Evolutionary conservation across 2,797 vertebrate genomes (phyloP).

Genomic region (Urocyon cinereoargenteus): DNA sequence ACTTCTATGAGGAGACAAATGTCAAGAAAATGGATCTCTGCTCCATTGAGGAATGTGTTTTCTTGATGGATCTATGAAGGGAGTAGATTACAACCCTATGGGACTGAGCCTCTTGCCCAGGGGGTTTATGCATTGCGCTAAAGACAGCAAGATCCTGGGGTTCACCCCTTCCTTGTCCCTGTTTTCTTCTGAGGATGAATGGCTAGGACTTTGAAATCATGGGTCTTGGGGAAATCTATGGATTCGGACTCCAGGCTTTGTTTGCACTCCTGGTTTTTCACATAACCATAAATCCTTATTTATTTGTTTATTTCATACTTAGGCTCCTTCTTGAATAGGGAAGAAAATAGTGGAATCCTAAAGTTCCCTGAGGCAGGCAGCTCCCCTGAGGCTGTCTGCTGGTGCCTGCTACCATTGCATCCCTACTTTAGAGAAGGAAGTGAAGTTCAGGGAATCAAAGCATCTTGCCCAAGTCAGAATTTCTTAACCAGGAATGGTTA

Average conservation of each 20-base stretch:
- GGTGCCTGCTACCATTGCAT: conserved; percentile 25
- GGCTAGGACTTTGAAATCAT: neutral
- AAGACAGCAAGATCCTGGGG: neutral
- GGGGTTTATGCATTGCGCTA: neutral
- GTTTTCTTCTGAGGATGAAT: conserved; percentile 6
- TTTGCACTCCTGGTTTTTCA: neutral
- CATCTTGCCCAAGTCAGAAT: neutral
- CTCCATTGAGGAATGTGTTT: neutral
- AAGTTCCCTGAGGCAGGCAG: neutral
- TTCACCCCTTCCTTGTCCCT: neutral
- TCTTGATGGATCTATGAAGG: neutral
- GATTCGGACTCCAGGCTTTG: neutral
- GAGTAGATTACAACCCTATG: neutral
- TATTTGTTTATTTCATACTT: neutral
- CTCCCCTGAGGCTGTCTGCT: conserved; percentile 75
- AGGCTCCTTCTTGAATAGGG: neutral
- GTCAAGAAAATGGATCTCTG: neutral
- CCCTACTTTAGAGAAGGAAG: neutral
- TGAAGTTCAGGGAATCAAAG: neutral
- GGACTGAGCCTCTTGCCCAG: neutral
- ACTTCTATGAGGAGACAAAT: neutral
- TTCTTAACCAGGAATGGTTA: neutral
- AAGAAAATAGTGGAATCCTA: conserved; percentile 72
- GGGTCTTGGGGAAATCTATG: neutral
- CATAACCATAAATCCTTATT: neutral